These are phyloP conservation scores for Monoplex corrugatus DNA, from an alignment of 2,888 invertebrate genomes.

Conservation along the genomic window DNA sequence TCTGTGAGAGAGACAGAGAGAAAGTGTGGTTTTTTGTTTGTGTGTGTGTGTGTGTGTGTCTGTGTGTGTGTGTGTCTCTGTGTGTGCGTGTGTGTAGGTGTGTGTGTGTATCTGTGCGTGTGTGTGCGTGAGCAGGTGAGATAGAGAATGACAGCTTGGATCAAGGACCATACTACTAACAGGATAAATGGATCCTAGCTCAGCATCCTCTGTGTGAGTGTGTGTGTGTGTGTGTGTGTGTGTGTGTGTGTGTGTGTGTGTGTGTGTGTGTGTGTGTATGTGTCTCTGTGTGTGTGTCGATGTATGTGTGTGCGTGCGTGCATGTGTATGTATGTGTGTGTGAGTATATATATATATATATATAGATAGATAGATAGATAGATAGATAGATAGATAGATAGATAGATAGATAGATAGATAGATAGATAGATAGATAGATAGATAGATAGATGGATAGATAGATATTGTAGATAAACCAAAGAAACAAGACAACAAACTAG, in stretches of 20 bases:
- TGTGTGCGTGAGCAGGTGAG: not conserved
- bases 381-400: too few species aligned
- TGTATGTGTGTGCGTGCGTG: not conserved
- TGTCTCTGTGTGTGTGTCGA: not conserved
- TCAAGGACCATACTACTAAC: too few species aligned
- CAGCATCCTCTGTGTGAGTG: not conserved
- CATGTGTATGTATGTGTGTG: not conserved
- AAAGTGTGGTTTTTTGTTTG: not conserved
- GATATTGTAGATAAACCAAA: too few species aligned
- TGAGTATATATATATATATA: not conserved
- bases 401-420: too few species aligned
- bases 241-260: conserved; percentile 1
- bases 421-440: too few species aligned
- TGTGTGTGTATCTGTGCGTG: not conserved
- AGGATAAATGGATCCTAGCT: too few species aligned
- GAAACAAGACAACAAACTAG: too few species aligned
- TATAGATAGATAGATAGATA: too few species aligned
- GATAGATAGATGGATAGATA: too few species aligned
- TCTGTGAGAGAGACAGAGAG: not conserved
- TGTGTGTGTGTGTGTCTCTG: not conserved
- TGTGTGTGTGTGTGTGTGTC: not conserved
- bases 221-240: not conserved
- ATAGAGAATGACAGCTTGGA: too few species aligned
- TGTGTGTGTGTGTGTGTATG: conserved; percentile 21
- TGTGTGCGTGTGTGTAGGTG: conserved; percentile 16